Evolutionary conservation across 1,140 invertebrate species (phyloP).

Genomic region (Bombus terrestris): DNA sequence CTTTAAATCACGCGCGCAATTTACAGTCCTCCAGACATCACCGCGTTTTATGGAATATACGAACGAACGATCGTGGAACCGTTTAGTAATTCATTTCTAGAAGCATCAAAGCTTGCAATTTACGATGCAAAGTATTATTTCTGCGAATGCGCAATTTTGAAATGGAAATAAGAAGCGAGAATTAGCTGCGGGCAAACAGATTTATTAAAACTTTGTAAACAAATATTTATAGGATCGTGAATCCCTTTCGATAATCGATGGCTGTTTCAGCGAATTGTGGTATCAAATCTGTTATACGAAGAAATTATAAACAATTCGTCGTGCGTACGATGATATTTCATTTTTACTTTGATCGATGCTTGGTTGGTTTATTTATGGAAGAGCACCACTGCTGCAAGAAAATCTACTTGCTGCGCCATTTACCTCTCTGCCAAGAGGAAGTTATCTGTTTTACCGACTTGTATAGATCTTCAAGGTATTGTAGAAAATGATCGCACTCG

Average conservation of each 20-base stretch:
- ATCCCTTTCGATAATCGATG: no score
- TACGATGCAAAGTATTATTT: no score
- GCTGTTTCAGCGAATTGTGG: no score
- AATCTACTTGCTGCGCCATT: background rate
- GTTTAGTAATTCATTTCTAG: background rate
- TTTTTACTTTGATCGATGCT: background rate
- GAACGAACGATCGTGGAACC: no score
- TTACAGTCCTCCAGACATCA: background rate
- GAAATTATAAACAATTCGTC: no score
- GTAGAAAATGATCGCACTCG: constrained; percentile 1
- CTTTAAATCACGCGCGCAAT: background rate
- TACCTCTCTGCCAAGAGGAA: background rate
- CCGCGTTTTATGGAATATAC: background rate
- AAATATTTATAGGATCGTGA: no score
- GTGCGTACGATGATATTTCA: background rate
- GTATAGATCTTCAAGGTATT: background rate
- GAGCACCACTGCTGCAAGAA: background rate
- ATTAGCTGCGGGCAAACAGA: no score
- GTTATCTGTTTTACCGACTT: constrained; percentile 40
- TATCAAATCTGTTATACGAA: no score
- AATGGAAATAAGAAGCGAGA: no score
- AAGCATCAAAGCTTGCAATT: no score
- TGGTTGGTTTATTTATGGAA: background rate
- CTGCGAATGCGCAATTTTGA: no score
- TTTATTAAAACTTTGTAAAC: no score